Evolutionary conservation across 2,888 invertebrate species (phyloP).

Genomic region (Oeneis ivallda): DNA sequence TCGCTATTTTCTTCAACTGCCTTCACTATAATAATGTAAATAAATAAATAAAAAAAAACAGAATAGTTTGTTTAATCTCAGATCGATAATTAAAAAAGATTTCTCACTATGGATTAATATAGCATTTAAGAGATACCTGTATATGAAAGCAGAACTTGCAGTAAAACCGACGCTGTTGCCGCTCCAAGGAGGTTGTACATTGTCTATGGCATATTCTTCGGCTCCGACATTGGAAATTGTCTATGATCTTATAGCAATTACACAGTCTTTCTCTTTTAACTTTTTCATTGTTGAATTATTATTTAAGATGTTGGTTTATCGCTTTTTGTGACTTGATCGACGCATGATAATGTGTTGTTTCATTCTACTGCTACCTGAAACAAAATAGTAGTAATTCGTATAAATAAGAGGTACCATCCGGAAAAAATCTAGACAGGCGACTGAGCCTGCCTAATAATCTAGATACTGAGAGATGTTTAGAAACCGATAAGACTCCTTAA

Average conservation of each 20-base stretch:
- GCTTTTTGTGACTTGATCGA: neutral
- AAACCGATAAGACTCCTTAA: too few relatives aligned
- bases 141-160: conserved; percentile 69
- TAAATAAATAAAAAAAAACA: too few relatives aligned
- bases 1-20: too few relatives aligned
- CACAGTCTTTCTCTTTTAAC: conserved; percentile 51
- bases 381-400: conserved; percentile 36
- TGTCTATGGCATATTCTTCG: conserved; percentile 67
- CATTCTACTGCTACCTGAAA: conserved; percentile 57
- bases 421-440: too few relatives aligned
- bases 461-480: too few relatives aligned
- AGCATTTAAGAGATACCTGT: conserved; percentile 54
- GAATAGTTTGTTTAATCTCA: conserved; percentile 27
- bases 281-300: conserved; percentile 54
- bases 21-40: too few relatives aligned
- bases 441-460: too few relatives aligned
- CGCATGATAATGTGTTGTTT: conserved; percentile 36
- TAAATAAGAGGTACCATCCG: neutral
- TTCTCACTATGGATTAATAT: too few relatives aligned
- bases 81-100: too few relatives aligned
- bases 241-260: conserved; percentile 49
- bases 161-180: conserved; percentile 69
- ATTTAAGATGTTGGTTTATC: conserved; percentile 17
- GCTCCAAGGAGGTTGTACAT: conserved; percentile 72
- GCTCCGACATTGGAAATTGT: conserved; percentile 66